Percentiles rank a stretch among this genome's conserved stretches.
Conservation (phyloP, 2,113 vertebrate genomes). For the Muscicapa adusta region DNA sequence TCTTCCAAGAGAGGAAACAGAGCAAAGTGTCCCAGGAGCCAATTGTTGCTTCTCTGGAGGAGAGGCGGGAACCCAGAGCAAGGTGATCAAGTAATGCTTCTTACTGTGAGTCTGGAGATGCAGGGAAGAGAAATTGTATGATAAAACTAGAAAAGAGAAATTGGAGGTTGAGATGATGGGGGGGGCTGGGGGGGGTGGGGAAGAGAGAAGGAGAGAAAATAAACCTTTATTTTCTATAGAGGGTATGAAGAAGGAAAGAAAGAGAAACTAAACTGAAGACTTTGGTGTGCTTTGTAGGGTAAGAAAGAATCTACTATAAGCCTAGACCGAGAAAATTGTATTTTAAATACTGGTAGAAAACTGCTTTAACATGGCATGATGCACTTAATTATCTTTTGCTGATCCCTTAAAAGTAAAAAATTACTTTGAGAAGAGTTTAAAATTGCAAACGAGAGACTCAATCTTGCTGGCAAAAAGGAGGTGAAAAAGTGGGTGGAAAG, state of each 20-base stretch:
- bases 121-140: background rate
- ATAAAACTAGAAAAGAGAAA: background rate
- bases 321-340: background rate
- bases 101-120: background rate
- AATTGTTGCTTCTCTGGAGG: background rate
- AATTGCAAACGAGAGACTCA: background rate
- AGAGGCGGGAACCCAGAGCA: background rate
- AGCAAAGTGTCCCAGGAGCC: background rate
- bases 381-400: background rate
- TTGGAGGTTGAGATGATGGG: background rate
- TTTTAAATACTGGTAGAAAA: background rate
- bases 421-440: background rate
- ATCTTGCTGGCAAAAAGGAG: background rate
- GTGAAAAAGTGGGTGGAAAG: constrained; percentile 14
- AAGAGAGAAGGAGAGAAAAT: background rate
- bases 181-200: background rate
- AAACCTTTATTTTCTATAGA: background rate
- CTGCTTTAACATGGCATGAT: background rate
- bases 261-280: constrained; percentile 11
- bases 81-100: background rate
- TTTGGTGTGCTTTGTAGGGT: background rate
- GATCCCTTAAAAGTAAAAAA: background rate
- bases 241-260: background rate
- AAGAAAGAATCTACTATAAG: background rate
- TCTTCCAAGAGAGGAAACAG: background rate